Conservation (phyloP, 2,113 vertebrate species). For the Puntigrus tetrazona region DNA sequence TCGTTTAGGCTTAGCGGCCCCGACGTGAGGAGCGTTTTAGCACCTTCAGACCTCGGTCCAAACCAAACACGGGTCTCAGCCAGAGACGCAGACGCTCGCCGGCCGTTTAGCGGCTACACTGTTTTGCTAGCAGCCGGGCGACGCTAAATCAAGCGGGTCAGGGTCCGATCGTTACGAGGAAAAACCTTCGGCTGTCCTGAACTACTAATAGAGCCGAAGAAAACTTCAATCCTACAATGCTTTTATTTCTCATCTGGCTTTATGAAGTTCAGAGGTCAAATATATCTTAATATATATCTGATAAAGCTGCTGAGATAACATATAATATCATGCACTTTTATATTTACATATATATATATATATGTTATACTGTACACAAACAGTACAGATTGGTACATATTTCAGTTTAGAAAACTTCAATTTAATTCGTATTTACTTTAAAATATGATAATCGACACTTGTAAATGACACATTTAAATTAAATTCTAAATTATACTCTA, state of each 20-base stretch:
- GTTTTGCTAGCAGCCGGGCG: conserved; percentile 61
- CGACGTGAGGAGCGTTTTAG: conserved; percentile 47
- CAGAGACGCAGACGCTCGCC: conserved; percentile 39
- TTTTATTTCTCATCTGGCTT: not conserved
- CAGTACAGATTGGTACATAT: too few relatives aligned
- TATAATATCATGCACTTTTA: too few relatives aligned
- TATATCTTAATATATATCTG: too few relatives aligned
- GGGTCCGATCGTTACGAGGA: conserved; percentile 46
- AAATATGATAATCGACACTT: too few relatives aligned
- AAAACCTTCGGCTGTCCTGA: not conserved
- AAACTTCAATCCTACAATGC: not conserved
- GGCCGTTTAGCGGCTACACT: conserved; percentile 40
- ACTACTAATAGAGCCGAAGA: not conserved
- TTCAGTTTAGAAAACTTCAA: too few relatives aligned
- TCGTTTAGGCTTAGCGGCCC: conserved; percentile 45
- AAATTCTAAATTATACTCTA: too few relatives aligned
- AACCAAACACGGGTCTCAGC: conserved; percentile 63
- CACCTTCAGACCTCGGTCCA: conserved; percentile 53
- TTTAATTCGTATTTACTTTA: too few relatives aligned
- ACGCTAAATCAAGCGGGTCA: conserved; percentile 57
- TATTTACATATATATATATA: too few relatives aligned
- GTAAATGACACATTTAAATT: too few relatives aligned
- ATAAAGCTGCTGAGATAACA: too few relatives aligned
- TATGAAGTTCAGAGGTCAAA: not conserved
- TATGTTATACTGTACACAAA: too few relatives aligned